These are phyloP conservation scores for Andrena chrysosceles DNA, from an alignment of 2,888 invertebrate species.

Conservation along the genomic window DNA sequence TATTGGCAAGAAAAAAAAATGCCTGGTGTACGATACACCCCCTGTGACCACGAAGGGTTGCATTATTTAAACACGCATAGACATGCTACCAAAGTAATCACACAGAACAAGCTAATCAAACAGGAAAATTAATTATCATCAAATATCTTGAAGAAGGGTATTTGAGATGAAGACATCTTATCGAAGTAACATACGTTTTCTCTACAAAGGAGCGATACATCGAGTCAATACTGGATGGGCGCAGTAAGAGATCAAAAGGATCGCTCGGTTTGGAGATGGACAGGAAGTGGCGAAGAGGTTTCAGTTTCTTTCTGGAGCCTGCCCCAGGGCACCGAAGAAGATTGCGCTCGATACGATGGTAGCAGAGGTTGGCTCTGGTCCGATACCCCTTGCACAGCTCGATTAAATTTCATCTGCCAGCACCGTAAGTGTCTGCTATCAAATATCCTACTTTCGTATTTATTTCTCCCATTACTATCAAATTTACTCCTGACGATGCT, in stretches of 20 bases:
- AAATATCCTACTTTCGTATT: conserved; percentile 35
- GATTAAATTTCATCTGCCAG: conserved; percentile 96
- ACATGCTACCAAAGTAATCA: no score
- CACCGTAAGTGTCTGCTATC: conserved; percentile 90
- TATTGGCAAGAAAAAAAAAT: no score
- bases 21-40: no score
- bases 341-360: conserved; percentile 96
- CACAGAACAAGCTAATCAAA: no score
- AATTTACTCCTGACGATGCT: not conserved
- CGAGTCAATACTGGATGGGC: conserved; percentile 98
- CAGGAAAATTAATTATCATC: no score
- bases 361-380: conserved; percentile 98
- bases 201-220: conserved; percentile 91
- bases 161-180: no score
- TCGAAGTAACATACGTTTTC: not conserved
- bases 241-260: conserved; percentile 94
- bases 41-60: no score
- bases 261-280: conserved; percentile 94
- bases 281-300: conserved; percentile 93
- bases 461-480: conserved; percentile 29
- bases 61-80: no score
- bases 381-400: conserved; percentile 94
- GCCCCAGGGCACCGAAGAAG: conserved; percentile 91
- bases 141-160: no score
- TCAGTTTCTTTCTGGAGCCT: conserved; percentile 97